These are phyloP conservation scores for Callimorpha dominula DNA, from an alignment of 2,888 invertebrate species.

Conservation along the genomic window DNA sequence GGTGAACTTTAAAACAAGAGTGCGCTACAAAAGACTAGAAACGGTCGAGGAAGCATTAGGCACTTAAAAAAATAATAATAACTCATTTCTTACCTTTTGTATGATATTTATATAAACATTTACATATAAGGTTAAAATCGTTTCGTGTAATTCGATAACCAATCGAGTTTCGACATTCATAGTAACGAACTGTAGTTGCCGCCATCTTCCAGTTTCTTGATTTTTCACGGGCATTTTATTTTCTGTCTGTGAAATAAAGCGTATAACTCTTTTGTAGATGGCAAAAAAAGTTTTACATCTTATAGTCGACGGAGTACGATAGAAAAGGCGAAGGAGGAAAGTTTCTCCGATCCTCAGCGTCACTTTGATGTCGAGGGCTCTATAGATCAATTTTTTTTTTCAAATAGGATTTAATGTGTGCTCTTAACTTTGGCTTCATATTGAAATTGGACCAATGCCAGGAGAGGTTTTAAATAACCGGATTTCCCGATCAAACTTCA, in stretches of 20 bases:
- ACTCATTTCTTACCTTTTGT: not conserved
- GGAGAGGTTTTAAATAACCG: not conserved
- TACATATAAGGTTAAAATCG: not conserved
- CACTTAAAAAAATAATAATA: too few relatives aligned
- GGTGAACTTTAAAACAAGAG: too few relatives aligned
- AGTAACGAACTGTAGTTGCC: constrained; percentile 30
- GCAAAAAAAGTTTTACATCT: constrained; percentile 64
- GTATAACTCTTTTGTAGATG: constrained; percentile 59
- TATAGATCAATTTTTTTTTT: constrained; percentile 38
- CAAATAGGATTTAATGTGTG: constrained; percentile 25
- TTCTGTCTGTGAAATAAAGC: constrained; percentile 61
- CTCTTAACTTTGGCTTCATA: constrained; percentile 12
- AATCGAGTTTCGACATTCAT: constrained; percentile 33
- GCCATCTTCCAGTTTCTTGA: constrained; percentile 40
- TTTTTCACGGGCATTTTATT: constrained; percentile 63
- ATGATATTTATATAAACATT: not conserved
- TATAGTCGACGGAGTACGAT: constrained; percentile 55
- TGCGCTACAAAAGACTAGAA: too few relatives aligned
- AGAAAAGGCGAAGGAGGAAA: constrained; percentile 51
- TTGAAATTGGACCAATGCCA: not conserved
- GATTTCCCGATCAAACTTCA: not conserved
- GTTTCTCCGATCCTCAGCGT: constrained; percentile 40
- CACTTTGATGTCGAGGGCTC: constrained; percentile 47
- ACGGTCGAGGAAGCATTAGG: too few relatives aligned
- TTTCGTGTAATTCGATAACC: constrained; percentile 10